Base-by-base conservation (phyloP, 2,113 vertebrate species). In the Rhodinocichla rosea region DNA sequence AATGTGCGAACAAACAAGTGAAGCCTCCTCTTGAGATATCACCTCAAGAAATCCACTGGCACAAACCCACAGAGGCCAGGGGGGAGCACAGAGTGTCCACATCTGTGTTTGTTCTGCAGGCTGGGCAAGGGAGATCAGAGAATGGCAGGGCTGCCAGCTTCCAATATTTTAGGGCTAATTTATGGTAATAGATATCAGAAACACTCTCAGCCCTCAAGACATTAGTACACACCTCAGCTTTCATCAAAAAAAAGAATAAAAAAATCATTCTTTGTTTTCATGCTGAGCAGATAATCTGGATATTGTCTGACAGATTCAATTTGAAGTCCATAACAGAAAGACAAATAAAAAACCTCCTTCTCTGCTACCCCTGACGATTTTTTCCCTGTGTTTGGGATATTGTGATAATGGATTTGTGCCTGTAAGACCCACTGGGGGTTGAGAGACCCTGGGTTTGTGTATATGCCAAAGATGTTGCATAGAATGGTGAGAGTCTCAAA, bases 221-320 rank as follows among this genome's bases (percentile, higher is more conserved):
- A 67, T 90, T 57, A 70, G 42, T 42, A 14, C 68, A 71, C 73
- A 93, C 95, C 89, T 94, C 30, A 0, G 9, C 44, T 83, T 92
- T 77, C 76, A 78, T 50, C 10, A 52, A 71, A 73, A 59, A 83
- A n/a, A 35, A 24, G 0, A 18, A 26, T 9, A 55, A 17, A n/a
- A 71, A 44, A 40, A 42, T 35, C 37, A 53, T 73, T 22, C 83
- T 92, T 92, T 90, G 91, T 94, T 95, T 93, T 93, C 96, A 93
- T 40, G 80, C 92, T 94, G 94, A 92, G 95, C 80, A 92, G 92
- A 83, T 96, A 93, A 94, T 94, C 94, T 96, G 86, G 86, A 81
- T 95, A 89, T 89, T 92, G 91, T 83, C 85, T 95, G 83, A 89
- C 91, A 95, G 91, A 93, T 94, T 90, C 83, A 92, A 90, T 78